Conservation (phyloP, 2,888 invertebrate species). For the Nezara viridula region DNA sequence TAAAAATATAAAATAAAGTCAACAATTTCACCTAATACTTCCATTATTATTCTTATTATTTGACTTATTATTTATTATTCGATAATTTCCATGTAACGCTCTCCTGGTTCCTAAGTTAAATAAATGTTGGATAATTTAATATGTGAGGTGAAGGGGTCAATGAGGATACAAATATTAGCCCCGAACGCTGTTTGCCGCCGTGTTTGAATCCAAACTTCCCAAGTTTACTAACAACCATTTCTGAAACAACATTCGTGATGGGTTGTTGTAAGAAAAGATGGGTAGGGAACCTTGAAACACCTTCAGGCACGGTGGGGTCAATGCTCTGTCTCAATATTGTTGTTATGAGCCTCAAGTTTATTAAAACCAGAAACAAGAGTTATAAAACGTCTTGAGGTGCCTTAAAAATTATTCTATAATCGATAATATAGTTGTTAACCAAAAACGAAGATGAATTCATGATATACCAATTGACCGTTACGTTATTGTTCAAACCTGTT, state of each 20-base stretch:
- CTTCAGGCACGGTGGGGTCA: background rate
- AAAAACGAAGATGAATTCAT: background rate
- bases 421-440: background rate
- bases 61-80: background rate
- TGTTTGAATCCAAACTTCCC: constrained; percentile 9
- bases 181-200: background rate
- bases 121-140: background rate
- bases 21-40: no score
- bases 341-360: constrained; percentile 45
- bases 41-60: no score
- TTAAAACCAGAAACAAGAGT: constrained; percentile 11
- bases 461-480: background rate
- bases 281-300: constrained; percentile 32
- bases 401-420: background rate
- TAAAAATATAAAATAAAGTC: no score
- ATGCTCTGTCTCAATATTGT: constrained; percentile 16
- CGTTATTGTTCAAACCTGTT: background rate
- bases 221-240: constrained; percentile 36
- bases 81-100: background rate
- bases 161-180: background rate
- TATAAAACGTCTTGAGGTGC: background rate
- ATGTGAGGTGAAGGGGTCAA: background rate
- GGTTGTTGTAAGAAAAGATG: constrained; percentile 11
- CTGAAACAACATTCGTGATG: constrained; percentile 16
- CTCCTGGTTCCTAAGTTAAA: background rate